These are phyloP conservation scores for Campoplex capitator DNA, from an alignment of 2,888 invertebrate species.

Conservation along the genomic window DNA sequence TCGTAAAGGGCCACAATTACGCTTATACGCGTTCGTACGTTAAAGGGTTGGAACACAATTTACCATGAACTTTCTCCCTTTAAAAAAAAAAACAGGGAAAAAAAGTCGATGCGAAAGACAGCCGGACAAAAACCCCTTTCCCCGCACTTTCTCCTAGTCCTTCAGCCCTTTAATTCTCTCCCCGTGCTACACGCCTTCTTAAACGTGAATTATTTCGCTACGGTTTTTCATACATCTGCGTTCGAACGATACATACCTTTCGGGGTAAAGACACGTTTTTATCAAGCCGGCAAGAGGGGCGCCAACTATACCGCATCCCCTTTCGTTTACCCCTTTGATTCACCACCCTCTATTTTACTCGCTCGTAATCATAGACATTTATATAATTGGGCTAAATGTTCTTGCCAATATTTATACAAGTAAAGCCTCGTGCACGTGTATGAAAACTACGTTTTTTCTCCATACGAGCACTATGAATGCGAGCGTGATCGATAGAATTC, in stretches of 20 bases:
- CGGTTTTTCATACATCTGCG: constrained; percentile 7
- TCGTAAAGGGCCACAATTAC: constrained; percentile 55
- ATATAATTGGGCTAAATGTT: constrained; percentile 49
- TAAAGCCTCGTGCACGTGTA: not conserved
- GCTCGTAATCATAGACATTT: constrained; percentile 51
- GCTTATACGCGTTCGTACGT: not conserved
- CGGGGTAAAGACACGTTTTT: constrained; percentile 29
- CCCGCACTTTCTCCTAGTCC: constrained; percentile 21
- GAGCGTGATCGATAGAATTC: constrained; percentile 9
- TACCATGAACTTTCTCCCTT: constrained; percentile 36
- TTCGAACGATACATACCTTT: constrained; percentile 31
- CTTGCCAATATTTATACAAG: constrained; percentile 26
- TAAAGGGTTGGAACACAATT: constrained; percentile 16
- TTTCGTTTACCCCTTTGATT: constrained; percentile 57
- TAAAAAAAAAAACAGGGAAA: not conserved
- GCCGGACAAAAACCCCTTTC: not conserved
- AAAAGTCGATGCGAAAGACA: not conserved
- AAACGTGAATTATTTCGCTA: constrained; percentile 58
- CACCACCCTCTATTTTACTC: constrained; percentile 29
- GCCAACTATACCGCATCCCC: constrained; percentile 11
- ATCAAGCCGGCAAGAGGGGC: constrained; percentile 24
- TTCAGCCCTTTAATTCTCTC: constrained; percentile 48
- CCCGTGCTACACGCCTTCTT: not conserved
- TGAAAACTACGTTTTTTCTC: constrained; percentile 9
- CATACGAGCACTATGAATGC: not conserved